Percentiles rank a stretch among this genome's conserved stretches.
phyloP scores from a whole-genome alignment of 2,888 invertebrate genomes.

The Tetranychus truncatus region DNA sequence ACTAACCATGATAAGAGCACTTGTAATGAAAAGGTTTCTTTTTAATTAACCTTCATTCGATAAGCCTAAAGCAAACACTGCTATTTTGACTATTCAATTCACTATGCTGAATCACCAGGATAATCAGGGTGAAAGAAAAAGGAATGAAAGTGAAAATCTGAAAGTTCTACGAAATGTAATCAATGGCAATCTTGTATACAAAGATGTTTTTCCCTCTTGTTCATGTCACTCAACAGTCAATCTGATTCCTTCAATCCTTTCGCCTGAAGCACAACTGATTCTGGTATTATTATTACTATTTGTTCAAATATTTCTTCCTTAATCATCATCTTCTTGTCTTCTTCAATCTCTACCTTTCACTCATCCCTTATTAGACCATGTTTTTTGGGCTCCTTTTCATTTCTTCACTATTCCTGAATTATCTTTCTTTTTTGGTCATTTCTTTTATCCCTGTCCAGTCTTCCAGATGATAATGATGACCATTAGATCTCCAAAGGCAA shows the following conservation, averaged over 20 bases:
- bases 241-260: too few species aligned
- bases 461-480: neutral
- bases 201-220: too few species aligned
- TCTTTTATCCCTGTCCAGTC: neutral
- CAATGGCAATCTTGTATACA: too few species aligned
- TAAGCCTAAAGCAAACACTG: neutral
- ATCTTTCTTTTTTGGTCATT: neutral
- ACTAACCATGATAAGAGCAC: neutral
- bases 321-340: constrained; percentile 5
- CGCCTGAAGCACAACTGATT: neutral
- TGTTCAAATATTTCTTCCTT: constrained; percentile 3
- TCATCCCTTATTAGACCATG: too few species aligned
- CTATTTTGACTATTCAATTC: too few species aligned
- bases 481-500: neutral
- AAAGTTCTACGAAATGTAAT: too few species aligned
- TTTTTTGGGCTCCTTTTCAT: neutral
- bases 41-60: neutral
- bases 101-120: too few species aligned
- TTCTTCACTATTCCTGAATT: neutral
- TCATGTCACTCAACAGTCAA: too few species aligned
- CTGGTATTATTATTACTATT: constrained; percentile 24
- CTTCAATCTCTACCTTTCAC: neutral
- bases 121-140: too few species aligned
- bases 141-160: too few species aligned
- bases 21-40: neutral